A percentile compares a stretch with the other conserved stretches of the same genome.
phyloP scores from a whole-genome alignment of 2,888 invertebrate genomes.

The Diplazon laetatorius region DNA sequence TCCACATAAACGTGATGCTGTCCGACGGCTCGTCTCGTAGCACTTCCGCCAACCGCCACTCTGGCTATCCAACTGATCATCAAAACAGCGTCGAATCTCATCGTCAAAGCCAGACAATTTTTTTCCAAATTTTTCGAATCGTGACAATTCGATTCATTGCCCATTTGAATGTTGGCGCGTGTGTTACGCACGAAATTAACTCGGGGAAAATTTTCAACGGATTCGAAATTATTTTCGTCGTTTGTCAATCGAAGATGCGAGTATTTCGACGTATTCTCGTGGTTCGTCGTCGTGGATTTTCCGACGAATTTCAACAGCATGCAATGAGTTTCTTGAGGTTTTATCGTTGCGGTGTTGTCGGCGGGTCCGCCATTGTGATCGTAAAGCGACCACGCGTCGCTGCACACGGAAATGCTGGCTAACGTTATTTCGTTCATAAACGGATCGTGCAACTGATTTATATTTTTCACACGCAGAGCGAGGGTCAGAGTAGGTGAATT shows the following conservation, averaged over 20 bases:
- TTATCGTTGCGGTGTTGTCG: constrained; percentile 79
- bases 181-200: constrained; percentile 83
- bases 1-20: constrained; percentile 88
- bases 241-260: constrained; percentile 79
- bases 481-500: constrained; percentile 85
- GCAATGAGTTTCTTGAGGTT: constrained; percentile 84
- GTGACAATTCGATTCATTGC: constrained; percentile 66
- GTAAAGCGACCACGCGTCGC: constrained; percentile 86
- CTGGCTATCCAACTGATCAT: constrained; percentile 84
- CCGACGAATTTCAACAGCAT: constrained; percentile 83
- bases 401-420: constrained; percentile 85
- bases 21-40: constrained; percentile 85
- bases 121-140: constrained; percentile 68
- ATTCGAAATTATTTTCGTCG: constrained; percentile 68
- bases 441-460: constrained; percentile 86
- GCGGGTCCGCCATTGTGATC: constrained; percentile 78
- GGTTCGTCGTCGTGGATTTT: constrained; percentile 53
- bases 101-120: constrained; percentile 65
- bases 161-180: constrained; percentile 74
- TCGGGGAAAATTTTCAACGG: constrained; percentile 79
- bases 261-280: constrained; percentile 69
- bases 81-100: constrained; percentile 78
- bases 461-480: constrained; percentile 88
- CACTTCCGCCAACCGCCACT: constrained; percentile 83
- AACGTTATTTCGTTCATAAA: constrained; percentile 85